These are phyloP conservation scores for Amphiura filiformis DNA, from an alignment of 35 echinoderm and acorn worm genomes.

Conservation along the genomic window DNA sequence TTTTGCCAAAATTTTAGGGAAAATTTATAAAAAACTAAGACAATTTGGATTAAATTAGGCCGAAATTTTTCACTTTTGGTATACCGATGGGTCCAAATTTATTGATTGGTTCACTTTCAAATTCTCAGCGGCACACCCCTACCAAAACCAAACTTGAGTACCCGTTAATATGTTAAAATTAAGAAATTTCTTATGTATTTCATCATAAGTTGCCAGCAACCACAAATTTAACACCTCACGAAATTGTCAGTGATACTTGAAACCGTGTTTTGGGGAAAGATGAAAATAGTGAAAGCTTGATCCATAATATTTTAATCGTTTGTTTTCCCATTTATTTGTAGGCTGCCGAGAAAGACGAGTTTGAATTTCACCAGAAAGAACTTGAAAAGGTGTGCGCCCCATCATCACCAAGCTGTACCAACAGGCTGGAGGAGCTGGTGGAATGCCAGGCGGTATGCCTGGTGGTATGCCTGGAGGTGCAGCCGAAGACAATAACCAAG, in stretches of 20 bases:
- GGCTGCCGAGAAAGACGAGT: slow-evolving; percentile 30
- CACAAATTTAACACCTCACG: too few species aligned
- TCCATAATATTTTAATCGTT: not conserved
- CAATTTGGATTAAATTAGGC: too few species aligned
- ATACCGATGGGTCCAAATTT: too few species aligned
- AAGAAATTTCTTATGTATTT: not conserved
- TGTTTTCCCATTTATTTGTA: not conserved
- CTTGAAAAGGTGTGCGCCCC: slow-evolving; percentile 37
- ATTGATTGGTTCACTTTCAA: too few species aligned
- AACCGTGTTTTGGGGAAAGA: not conserved
- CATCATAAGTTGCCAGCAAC: not conserved
- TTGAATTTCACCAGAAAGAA: slow-evolving; percentile 60
- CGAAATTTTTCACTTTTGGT: too few species aligned
- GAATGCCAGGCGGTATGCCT: slow-evolving; percentile 35
- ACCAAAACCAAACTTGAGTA: too few species aligned
- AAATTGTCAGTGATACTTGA: too few species aligned
- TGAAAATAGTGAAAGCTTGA: not conserved
- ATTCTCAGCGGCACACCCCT: too few species aligned
- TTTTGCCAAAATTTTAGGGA: too few species aligned
- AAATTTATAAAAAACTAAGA: too few species aligned
- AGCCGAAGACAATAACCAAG: slow-evolving; percentile 25
- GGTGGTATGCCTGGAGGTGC: slow-evolving; percentile 7
- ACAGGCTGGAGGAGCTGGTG: slow-evolving; percentile 45
- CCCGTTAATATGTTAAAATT: not conserved
- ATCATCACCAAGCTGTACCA: slow-evolving; percentile 63